Percentiles rank a stretch among this genome's conserved stretches.
These are phyloP conservation scores for Aurelia sp. DNA, from an alignment of 30 jellyfish, hydroid and myxozoan genomes.

Conservation along the genomic window DNA sequence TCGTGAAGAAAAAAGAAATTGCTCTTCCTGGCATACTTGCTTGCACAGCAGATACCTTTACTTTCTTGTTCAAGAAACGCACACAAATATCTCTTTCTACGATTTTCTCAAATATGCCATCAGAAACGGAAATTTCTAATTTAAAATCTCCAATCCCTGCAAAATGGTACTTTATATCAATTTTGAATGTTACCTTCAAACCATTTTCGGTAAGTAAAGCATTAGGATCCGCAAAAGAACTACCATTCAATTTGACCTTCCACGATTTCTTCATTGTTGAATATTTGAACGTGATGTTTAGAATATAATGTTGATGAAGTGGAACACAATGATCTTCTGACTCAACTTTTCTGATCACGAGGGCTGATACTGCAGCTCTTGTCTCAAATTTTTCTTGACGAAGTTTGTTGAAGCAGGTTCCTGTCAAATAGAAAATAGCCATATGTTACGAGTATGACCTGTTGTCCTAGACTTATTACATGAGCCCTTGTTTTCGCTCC, in stretches of 20 bases:
- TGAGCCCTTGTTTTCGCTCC: too few relatives aligned
- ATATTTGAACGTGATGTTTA: constrained; percentile 8
- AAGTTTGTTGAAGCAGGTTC: constrained; percentile 4
- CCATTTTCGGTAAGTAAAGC: constrained; percentile 14
- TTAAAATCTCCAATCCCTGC: not conserved
- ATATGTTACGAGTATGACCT: too few relatives aligned
- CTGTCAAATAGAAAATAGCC: not conserved
- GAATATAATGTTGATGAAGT: not conserved
- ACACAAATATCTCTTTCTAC: not conserved
- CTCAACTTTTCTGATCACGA: constrained; percentile 3
- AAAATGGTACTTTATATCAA: not conserved
- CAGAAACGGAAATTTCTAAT: not conserved
- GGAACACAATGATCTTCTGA: constrained; percentile 21
- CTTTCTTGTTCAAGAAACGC: not conserved
- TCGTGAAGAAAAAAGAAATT: not conserved
- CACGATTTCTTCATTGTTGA: constrained; percentile 7
- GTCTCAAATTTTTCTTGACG: not conserved
- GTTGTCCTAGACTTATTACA: too few relatives aligned
- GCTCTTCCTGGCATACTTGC: not conserved
- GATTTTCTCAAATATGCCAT: not conserved
- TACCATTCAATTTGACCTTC: constrained; percentile 7
- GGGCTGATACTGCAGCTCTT: not conserved
- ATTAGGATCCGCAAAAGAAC: not conserved
- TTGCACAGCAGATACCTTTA: not conserved
- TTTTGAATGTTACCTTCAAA: constrained; percentile 12